phyloP scores from a whole-genome alignment of 2,113 vertebrate species.

The Pelobates fuscus region DNA sequence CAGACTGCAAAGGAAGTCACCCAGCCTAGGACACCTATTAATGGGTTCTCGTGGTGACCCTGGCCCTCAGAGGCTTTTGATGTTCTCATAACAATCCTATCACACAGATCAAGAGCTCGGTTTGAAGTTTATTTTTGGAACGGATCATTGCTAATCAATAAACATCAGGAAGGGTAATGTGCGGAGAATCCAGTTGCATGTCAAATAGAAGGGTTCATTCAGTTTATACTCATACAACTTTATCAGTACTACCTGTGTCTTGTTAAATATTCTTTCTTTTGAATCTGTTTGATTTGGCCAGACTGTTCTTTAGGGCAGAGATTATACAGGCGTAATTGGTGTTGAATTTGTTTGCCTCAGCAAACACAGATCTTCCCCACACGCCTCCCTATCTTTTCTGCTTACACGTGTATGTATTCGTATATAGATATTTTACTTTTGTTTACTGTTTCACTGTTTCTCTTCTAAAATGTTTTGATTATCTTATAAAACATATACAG shows the following conservation, averaged over 20 bases:
- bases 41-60: conserved; percentile 29
- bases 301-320: conserved; percentile 15
- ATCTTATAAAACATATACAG: no score
- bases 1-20: conserved; percentile 11
- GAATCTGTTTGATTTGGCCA: conserved; percentile 44
- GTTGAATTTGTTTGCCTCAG: conserved; percentile 49
- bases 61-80: not conserved
- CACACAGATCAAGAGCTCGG: conserved; percentile 22
- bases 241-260: not conserved
- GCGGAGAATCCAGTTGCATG: conserved; percentile 3
- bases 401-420: conserved; percentile 7
- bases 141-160: conserved; percentile 23
- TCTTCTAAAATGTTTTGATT: not conserved
- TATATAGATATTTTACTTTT: conserved; percentile 32
- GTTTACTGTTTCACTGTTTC: not conserved
- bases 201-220: conserved; percentile 7
- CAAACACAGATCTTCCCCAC: conserved; percentile 29
- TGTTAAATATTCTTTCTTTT: conserved; percentile 37
- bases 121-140: conserved; percentile 34
- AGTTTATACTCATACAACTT: not conserved
- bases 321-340: conserved; percentile 56
- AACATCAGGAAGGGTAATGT: not conserved
- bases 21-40: conserved; percentile 13
- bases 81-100: conserved; percentile 24
- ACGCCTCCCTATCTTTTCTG: conserved; percentile 15